Evolutionary conservation across 1,140 invertebrate genomes (phyloP).

Genomic region (Atta cephalotes): DNA sequence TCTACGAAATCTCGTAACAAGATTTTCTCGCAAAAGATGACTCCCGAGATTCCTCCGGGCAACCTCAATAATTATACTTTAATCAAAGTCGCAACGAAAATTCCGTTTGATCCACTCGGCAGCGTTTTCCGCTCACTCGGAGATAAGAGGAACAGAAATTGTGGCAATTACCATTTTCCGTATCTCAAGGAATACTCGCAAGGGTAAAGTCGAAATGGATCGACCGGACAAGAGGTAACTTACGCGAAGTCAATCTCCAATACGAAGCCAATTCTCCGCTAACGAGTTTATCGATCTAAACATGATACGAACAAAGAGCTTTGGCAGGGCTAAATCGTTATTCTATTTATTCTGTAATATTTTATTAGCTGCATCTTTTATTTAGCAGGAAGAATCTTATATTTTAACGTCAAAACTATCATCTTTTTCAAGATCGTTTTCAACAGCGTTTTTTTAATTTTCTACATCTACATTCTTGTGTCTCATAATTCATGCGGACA

Average conservation of each 20-base stretch:
- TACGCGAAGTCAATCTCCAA: background rate
- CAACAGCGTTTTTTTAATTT: too few relatives aligned
- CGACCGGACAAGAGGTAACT: constrained; percentile 11
- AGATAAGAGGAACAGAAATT: constrained; percentile 52
- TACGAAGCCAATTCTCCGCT: constrained; percentile 11
- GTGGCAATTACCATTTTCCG: constrained; percentile 60
- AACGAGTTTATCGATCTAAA: constrained; percentile 26
- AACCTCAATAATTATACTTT: constrained; percentile 68
- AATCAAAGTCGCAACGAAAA: constrained; percentile 68
- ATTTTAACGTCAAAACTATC: background rate
- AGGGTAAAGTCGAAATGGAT: constrained; percentile 31
- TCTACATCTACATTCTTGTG: too few relatives aligned
- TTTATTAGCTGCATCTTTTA: background rate
- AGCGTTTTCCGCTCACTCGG: constrained; percentile 9
- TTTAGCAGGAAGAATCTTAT: background rate
- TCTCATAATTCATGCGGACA: too few relatives aligned
- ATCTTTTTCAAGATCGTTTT: background rate
- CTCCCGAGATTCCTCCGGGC: constrained; percentile 40
- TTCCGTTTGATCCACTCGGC: constrained; percentile 48
- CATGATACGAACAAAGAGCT: background rate
- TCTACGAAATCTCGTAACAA: constrained; percentile 60
- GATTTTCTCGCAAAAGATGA: constrained; percentile 51
- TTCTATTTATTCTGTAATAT: background rate
- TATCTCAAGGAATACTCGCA: constrained; percentile 27
- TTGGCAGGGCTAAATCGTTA: background rate